Conservation (phyloP, 2,797 vertebrate genomes). For the Loris lydekkerianus region DNA sequence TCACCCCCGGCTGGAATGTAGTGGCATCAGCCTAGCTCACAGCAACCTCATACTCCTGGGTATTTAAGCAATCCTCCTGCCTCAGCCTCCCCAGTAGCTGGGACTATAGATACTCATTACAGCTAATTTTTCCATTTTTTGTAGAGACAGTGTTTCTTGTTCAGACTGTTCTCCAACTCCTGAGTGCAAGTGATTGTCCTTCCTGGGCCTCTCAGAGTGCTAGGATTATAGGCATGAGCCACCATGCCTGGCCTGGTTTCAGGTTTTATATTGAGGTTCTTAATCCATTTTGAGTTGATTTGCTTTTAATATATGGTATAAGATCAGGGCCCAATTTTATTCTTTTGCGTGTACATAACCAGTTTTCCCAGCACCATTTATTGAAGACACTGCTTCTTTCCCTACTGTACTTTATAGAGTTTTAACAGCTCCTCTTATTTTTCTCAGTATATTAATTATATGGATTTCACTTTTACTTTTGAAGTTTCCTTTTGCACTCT, state of each 20-base stretch:
- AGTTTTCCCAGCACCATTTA: neutral
- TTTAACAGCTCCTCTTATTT: conserved; percentile 49
- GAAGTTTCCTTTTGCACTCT: neutral
- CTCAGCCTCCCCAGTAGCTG: neutral
- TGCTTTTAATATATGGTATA: neutral
- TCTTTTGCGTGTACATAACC: neutral
- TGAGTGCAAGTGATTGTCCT: too few species aligned
- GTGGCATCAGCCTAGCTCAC: too few species aligned
- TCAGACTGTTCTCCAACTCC: too few species aligned
- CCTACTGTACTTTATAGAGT: neutral
- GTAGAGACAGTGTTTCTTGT: too few species aligned
- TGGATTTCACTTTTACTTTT: conserved; percentile 44
- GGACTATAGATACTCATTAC: too few species aligned
- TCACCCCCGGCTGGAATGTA: neutral
- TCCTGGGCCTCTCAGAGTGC: too few species aligned
- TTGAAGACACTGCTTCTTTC: neutral
- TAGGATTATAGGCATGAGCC: too few species aligned
- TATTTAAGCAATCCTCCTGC: neutral
- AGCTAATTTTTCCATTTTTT: too few species aligned
- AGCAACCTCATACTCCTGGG: too few species aligned
- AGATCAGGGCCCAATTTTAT: neutral
- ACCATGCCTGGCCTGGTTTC: neutral
- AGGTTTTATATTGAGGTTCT: neutral
- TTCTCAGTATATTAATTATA: conserved; percentile 18
- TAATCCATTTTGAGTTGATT: neutral